Base-by-base conservation (phyloP, 2,797 vertebrate genomes). In the Dendrocincla fuliginosa region DNA sequence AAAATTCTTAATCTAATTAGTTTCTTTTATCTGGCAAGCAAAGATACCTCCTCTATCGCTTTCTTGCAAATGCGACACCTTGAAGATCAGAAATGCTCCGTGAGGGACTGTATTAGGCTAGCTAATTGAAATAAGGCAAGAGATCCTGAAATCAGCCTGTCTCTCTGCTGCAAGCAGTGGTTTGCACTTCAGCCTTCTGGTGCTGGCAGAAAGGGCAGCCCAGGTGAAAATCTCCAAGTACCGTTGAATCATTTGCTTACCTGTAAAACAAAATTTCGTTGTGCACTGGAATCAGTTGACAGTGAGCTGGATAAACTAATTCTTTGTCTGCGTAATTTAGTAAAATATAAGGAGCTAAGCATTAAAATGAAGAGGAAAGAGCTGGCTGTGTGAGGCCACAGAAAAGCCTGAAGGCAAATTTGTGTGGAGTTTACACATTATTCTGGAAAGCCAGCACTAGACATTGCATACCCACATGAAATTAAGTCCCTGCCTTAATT, bases 1-100 rank as follows among this genome's bases (percentile, higher is more conserved):
- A 61, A 93, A 93, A 90, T 84, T 89, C 95, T 92, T 89, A 95
- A 95, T 96, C 96, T 98, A 98, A 98, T 98, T 98, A 98, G 95
- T 94, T 97, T 93, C 96, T 97, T 91, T 97, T 94, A 97, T 96
- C 95, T 96, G 87, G 74, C 78, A 79, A 95, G 87, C 70, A 96
- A 94, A 95, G 83, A 95, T 91, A 91, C 79, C 89, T 96, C 92
- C 82, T 93, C 89, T 84, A 63, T 79, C 1, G 1, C 73, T 95
- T 90, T 93, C 89, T 93, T 96, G 78, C 82, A 56, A 95, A 89
- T 61, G 53, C 32, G 13, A 96, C 82, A 97, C 96, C 97, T 97
- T 96, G 96, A 93, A 98, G 96, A 98, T 95, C 92, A 97, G 90
- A 97, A 95, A 92, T 92, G 67, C 92, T 94, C 89, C 53, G 49